Evolutionary conservation across 35 echinoderm and acorn worm genomes (phyloP).

Genomic region (Strongylocentrotus purpuratus): DNA sequence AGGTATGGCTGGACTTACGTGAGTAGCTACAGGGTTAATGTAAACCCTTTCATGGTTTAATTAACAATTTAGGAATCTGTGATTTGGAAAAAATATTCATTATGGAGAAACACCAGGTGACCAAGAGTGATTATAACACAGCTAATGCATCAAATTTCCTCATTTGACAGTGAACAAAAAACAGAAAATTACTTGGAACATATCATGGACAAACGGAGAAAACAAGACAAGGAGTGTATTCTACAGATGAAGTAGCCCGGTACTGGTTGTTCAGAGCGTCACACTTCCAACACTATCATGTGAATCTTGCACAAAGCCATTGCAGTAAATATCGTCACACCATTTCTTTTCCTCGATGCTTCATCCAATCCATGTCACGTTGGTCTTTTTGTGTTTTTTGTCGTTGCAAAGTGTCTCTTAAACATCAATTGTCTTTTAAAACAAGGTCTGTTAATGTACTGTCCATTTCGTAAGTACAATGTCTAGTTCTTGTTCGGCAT

Average conservation of each 20-base stretch:
- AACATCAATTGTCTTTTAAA: constrained; percentile 29
- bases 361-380: neutral
- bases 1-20: too few species aligned
- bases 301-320: constrained; percentile 46
- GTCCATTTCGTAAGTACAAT: neutral
- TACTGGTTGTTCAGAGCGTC: neutral
- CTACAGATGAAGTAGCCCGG: neutral
- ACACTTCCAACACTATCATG: neutral
- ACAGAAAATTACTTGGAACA: neutral
- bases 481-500: constrained; percentile 31
- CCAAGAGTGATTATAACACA: neutral
- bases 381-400: neutral
- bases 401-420: constrained; percentile 17
- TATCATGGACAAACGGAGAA: neutral
- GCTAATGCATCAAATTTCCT: neutral
- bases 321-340: constrained; percentile 17
- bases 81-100: neutral
- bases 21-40: too few species aligned
- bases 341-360: neutral
- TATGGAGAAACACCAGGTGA: neutral
- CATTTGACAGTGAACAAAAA: neutral
- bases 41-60: too few species aligned
- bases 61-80: too few species aligned
- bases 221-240: constrained; percentile 13
- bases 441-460: neutral